These are phyloP conservation scores for Linepithema humile DNA, from an alignment of 1,140 invertebrate species.

Conservation along the genomic window DNA sequence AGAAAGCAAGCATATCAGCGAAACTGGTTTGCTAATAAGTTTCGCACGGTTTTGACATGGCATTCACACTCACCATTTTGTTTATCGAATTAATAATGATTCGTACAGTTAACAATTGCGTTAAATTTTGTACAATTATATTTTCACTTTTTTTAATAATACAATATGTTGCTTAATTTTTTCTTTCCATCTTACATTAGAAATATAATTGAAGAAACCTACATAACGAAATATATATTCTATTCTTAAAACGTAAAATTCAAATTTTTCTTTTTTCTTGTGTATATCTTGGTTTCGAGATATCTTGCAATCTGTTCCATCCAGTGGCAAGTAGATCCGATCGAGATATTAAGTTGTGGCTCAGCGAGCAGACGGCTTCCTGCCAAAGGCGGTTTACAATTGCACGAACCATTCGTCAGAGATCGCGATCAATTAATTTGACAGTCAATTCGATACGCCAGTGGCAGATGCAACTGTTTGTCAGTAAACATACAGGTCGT, in stretches of 20 bases:
- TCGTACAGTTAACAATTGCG: not conserved
- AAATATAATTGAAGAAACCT: not conserved
- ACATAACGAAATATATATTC: not conserved
- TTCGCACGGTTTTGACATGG: not conserved
- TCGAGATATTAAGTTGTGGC: slow-evolving; percentile 18
- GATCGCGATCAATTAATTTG: slow-evolving; percentile 67
- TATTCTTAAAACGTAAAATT: not conserved
- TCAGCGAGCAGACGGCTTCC: slow-evolving; percentile 19
- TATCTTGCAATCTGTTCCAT: slow-evolving; percentile 8
- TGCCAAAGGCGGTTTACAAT: slow-evolving; percentile 18
- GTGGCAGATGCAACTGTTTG: slow-evolving; percentile 60
- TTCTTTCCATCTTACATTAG: not conserved
- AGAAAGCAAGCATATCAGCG: slow-evolving; percentile 45
- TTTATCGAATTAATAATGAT: slow-evolving; percentile 1
- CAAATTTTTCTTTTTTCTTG: not conserved
- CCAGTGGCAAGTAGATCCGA: slow-evolving; percentile 17
- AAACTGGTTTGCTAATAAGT: slow-evolving; percentile 44
- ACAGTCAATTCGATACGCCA: slow-evolving; percentile 52
- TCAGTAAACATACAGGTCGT: not conserved
- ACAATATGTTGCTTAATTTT: not conserved
- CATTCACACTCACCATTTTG: slow-evolving; percentile 3
- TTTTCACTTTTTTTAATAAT: not conserved
- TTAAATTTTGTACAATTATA: not conserved
- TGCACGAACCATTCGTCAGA: slow-evolving; percentile 8
- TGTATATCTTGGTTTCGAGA: not conserved